Conservation (phyloP, 2,888 invertebrate genomes). For the Tetragonula carbonaria region DNA sequence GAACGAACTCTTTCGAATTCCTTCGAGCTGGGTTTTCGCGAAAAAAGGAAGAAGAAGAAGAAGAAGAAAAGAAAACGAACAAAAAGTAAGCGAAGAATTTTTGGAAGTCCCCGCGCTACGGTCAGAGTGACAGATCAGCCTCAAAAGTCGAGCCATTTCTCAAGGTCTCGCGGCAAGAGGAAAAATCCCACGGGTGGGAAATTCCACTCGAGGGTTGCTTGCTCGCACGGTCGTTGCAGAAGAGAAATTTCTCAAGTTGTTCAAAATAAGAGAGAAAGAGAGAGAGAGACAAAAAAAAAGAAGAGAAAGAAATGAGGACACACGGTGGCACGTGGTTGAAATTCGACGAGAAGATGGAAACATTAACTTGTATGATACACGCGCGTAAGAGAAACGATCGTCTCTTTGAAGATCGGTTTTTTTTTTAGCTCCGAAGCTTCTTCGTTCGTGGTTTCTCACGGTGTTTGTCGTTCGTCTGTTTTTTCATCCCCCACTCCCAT, state of each 20-base stretch:
- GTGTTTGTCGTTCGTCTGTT: neutral
- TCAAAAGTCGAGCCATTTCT: too few relatives aligned
- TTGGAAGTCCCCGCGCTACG: too few relatives aligned
- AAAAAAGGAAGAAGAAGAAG: too few relatives aligned
- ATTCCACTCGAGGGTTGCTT: too few relatives aligned
- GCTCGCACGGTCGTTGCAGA: too few relatives aligned
- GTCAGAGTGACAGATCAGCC: too few relatives aligned
- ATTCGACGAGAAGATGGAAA: neutral
- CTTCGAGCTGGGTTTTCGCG: too few relatives aligned
- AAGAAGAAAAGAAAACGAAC: too few relatives aligned
- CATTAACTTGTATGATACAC: constrained; percentile 27
- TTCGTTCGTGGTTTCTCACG: neutral
- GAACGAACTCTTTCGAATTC: too few relatives aligned
- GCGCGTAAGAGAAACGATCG: neutral
- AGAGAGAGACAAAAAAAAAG: neutral
- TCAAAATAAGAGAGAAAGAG: neutral
- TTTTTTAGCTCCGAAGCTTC: neutral
- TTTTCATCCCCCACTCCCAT: neutral
- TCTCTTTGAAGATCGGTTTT: neutral
- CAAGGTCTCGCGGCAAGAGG: too few relatives aligned
- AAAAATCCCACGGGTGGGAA: too few relatives aligned
- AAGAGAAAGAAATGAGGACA: neutral
- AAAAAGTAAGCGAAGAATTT: too few relatives aligned
- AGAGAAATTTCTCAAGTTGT: neutral
- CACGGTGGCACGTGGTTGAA: neutral